Base-by-base conservation (phyloP, 2,797 vertebrate species). In the Garrulus glandarius region DNA sequence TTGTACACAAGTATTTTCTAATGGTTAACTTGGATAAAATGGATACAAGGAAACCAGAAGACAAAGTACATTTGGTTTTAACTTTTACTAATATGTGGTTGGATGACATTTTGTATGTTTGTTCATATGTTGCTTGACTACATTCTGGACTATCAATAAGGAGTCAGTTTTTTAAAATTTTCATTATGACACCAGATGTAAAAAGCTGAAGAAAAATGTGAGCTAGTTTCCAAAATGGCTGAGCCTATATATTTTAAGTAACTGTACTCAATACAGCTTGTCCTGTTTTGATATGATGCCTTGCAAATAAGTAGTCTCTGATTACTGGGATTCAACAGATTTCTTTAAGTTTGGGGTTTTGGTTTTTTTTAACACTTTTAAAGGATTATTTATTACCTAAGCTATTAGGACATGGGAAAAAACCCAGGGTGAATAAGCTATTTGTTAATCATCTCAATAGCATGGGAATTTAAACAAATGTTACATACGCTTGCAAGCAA, bases 401-500 rank as follows among this genome's bases (percentile, higher is more conserved):
- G 71, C 90, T 86, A 24, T 30, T 74, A 57, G 77, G 43, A 87
- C 63, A 90, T 82, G 50, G 70, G 63, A 63, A 11, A 69, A 92
- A 93, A 49, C 13, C 0, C 41, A 71, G 60, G 24, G 32, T 7
- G 30, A 89, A 52, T 71, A 61, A 68, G 53, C 24, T 81, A 85
- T 86, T 95, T 81, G 61, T 88, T 77, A 94, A 89, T 92, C 93
- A 83, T 91, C 69, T 93, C 90, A 74, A 34, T 93, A 95, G 89
- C 91, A 78, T 64, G 87, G 82, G 80, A 93, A 91, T 97, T 94
- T 85, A 91, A 97, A 95, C 97, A 97, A 97, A 97, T 96, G 96
- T 95, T 97, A 89, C 97, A 78, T 96, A 89, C 96, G 91, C 93
- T 92, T 95, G 95, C 91, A 94, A 97, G 95, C 98, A 98, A 98